Evolutionary conservation across 2,888 invertebrate genomes (phyloP).

Genomic region (Dilophus febrilis): DNA sequence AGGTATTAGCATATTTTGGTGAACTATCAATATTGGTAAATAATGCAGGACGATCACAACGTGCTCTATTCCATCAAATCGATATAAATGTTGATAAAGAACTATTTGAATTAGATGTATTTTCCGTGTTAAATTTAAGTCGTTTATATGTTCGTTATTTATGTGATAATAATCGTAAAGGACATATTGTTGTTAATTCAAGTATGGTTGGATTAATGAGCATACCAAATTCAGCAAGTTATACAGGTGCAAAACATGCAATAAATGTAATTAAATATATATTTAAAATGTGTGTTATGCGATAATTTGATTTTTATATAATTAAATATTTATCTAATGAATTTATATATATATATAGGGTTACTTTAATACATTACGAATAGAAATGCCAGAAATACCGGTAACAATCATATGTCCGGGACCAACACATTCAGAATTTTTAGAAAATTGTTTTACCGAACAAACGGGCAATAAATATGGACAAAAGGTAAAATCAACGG

Average conservation of each 20-base stretch:
- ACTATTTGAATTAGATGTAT: conserved; percentile 62
- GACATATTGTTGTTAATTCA: conserved; percentile 59
- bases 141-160: conserved; percentile 53
- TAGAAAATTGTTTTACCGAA: conserved; percentile 49
- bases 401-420: conserved; percentile 62
- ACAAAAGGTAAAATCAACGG: conserved; percentile 25
- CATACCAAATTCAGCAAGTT: conserved; percentile 47
- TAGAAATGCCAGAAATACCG: conserved; percentile 35
- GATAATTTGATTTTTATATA: conserved; percentile 1
- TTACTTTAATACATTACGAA: conserved; percentile 48
- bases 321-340: too few relatives aligned
- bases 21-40: conserved; percentile 59
- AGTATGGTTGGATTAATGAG: conserved; percentile 55
- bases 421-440: conserved; percentile 52
- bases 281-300: neutral
- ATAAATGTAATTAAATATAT: conserved; percentile 39
- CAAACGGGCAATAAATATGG: conserved; percentile 35
- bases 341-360: conserved; percentile 37
- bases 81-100: conserved; percentile 52
- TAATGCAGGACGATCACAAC: conserved; percentile 67
- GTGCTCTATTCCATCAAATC: conserved; percentile 53
- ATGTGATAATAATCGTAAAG: conserved; percentile 26
- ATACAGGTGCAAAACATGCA: conserved; percentile 60
- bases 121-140: conserved; percentile 50
- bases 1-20: conserved; percentile 49